Base-by-base conservation (phyloP, 2,888 invertebrate species). In the Melieria crassipennis region DNA sequence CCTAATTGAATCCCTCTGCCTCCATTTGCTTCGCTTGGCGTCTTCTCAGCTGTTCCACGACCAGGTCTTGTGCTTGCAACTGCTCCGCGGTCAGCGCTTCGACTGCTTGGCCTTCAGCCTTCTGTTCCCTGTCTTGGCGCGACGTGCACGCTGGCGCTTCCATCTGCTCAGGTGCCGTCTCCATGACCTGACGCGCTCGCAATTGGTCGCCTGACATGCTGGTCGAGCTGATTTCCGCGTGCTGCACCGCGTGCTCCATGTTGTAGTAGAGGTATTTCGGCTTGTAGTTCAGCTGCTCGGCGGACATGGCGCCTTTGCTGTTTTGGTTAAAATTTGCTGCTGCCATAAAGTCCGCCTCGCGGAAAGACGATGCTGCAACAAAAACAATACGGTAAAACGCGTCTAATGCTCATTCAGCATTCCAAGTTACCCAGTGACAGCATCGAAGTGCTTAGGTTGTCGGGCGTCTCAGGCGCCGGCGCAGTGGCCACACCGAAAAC, bases 261-360 rank as follows among this genome's bases (percentile, higher is more conserved):
- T 83, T 79, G 46, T 81, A 84, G 70, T 84, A 84, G 4, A 84
- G 77, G 75, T 84, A 84, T 9, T 80, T 81, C 3, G 84, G 84
- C n/a, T 79, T 79, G 7, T 82, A 84, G 16, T 80, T 77, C 0
- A 75, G 56, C 47, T 77, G 73, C 6, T 84, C 79, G 0, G 79
- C 79, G 0, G 77, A 75, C 65, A 84, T 75, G 4, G 78, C 73
- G 45, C 78, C 76, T 43, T 79, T 82, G 9, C 78, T 77, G 68
- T 75, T 74, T 57, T 82, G 83, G 65, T 82, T 81, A 7, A 83
- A 72, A 63, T 82, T 80, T 9, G 81, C 78, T 58, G 78, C 69
- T 4, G 74, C 58, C 83, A 84, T 82, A 13, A 82, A 84, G 7
- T 80, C 78, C 0, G 84, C 84, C 61, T 84, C 84, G 1, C 81